These are phyloP conservation scores for Drosophila testacea DNA, from an alignment of 2,888 invertebrate species.

Conservation along the genomic window DNA sequence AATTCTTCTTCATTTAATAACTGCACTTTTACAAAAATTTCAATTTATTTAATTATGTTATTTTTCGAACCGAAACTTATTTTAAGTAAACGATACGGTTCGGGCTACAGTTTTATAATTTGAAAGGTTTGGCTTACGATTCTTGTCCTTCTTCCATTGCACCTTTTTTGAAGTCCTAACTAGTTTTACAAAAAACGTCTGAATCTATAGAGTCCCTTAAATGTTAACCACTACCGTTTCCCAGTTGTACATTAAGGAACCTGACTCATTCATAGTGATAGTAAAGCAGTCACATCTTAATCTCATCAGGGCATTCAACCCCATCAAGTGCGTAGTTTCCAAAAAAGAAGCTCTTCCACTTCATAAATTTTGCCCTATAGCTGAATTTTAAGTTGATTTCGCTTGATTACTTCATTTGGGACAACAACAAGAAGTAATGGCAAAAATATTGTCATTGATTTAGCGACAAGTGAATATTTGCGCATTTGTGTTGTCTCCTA, in stretches of 20 bases:
- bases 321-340: conserved; percentile 14
- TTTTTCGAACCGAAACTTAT: too few species aligned
- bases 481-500: conserved; percentile 43
- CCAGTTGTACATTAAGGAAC: neutral
- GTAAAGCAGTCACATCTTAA: neutral
- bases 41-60: too few species aligned
- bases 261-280: neutral
- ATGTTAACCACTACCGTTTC: neutral
- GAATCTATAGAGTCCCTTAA: neutral
- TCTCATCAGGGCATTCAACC: conserved; percentile 11
- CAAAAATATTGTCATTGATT: conserved; percentile 82
- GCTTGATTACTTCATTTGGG: conserved; percentile 76
- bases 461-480: conserved; percentile 82
- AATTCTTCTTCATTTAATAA: too few species aligned
- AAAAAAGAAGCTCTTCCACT: conserved; percentile 56
- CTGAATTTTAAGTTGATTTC: conserved; percentile 64
- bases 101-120: too few species aligned
- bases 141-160: neutral
- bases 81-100: too few species aligned
- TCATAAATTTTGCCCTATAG: conserved; percentile 68
- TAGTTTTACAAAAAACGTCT: neutral
- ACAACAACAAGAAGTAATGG: conserved; percentile 68
- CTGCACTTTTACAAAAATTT: too few species aligned
- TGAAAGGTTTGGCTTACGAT: too few species aligned
- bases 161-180: neutral